Evolutionary conservation across 1,140 invertebrate genomes (phyloP).

Genomic region (Procambarus clarkii): DNA sequence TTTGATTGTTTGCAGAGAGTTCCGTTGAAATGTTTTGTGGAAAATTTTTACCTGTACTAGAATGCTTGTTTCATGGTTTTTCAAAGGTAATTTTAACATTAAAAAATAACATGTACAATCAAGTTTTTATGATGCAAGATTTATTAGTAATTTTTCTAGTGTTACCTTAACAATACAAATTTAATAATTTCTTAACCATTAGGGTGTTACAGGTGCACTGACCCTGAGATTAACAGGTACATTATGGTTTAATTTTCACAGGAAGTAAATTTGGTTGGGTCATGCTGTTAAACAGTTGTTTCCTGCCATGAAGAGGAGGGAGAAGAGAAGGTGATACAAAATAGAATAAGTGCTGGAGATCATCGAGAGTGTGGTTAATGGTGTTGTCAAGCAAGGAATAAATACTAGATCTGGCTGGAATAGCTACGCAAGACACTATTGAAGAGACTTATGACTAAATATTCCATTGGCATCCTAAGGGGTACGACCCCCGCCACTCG

Average conservation of each 20-base stretch:
- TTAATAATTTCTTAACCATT: no score
- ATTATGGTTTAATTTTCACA: not conserved
- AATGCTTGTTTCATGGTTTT: no score
- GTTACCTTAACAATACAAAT: no score
- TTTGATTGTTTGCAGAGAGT: no score
- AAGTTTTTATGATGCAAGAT: no score
- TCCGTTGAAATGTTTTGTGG: no score
- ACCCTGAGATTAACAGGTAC: no score
- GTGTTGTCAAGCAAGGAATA: not conserved
- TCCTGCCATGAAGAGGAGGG: slow-evolving; percentile 8
- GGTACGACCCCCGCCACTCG: not conserved
- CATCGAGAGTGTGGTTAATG: not conserved
- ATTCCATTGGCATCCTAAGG: not conserved
- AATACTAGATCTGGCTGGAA: not conserved
- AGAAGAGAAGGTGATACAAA: slow-evolving; percentile 13
- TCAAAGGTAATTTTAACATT: no score
- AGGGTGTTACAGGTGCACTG: no score
- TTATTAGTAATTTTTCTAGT: no score
- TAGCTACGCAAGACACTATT: not conserved
- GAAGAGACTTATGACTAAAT: not conserved
- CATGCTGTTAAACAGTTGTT: not conserved
- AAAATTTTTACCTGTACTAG: no score
- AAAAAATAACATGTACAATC: no score
- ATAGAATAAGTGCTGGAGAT: not conserved
- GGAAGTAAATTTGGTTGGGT: not conserved